Conservation (phyloP, 1,140 invertebrate species). For the Drosophila nannoptera region DNA sequence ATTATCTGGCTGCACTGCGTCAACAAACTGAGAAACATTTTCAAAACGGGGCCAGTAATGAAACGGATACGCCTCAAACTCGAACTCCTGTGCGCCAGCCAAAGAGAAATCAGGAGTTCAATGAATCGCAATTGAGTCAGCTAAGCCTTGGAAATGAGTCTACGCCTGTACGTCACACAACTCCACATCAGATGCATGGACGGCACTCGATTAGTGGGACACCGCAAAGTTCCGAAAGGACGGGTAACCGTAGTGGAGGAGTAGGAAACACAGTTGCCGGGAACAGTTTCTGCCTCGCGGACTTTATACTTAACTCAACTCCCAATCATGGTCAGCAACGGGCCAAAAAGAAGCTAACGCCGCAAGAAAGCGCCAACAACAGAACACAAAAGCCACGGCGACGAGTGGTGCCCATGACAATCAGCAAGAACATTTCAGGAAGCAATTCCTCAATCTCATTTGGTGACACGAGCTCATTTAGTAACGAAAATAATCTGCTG, state of each 20-base stretch:
- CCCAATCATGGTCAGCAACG: conserved; percentile 52
- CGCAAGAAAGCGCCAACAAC: conserved; percentile 21
- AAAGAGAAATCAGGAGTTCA: conserved; percentile 18
- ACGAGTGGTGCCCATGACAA: conserved; percentile 70
- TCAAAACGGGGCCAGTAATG: conserved; percentile 27
- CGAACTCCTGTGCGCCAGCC: conserved; percentile 47
- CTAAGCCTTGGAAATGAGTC: conserved; percentile 17
- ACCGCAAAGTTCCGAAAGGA: conserved; percentile 43
- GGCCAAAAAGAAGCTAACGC: conserved; percentile 59
- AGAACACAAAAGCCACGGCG: conserved; percentile 59
- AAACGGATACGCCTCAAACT: conserved; percentile 50
- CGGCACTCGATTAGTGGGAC: conserved; percentile 56
- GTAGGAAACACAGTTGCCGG: neutral
- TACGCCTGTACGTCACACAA: conserved; percentile 24
- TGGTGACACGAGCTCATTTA: conserved; percentile 70
- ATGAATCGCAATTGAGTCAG: conserved; percentile 35
- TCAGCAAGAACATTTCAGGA: conserved; percentile 56
- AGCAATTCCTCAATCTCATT: conserved; percentile 37
- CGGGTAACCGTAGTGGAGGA: conserved; percentile 33
- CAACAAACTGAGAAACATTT: conserved; percentile 63
- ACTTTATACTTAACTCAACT: conserved; percentile 58
- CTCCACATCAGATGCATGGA: conserved; percentile 28
- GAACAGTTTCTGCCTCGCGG: conserved; percentile 65
- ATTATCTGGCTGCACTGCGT: conserved; percentile 65
- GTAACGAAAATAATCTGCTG: conserved; percentile 73